Base-by-base conservation (phyloP, 2,888 invertebrate species). In the Sarcophaga rosellei region DNA sequence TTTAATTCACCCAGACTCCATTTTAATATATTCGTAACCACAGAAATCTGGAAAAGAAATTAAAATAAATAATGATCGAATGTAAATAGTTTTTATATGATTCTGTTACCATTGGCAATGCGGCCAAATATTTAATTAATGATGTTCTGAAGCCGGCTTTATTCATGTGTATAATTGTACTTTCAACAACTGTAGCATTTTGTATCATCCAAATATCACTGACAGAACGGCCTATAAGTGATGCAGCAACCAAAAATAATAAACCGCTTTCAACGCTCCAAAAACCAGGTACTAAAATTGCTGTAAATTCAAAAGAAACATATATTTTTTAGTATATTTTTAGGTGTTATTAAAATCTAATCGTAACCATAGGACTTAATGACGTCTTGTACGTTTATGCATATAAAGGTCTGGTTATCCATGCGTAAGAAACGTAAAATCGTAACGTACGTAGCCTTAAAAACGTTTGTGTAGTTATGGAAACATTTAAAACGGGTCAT, bases 141-240 rank as follows among this genome's bases (percentile, higher is more conserved):
- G 97, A 95, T 88, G 94, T 94, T 91, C 95, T 95, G 93, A 99
- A 99, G 85, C 96, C 94, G 10, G 94, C 92, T 86, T 95, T 95
- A 92, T 99, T 95, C 95, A 97, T 97, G 88, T 97, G 96, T 89
- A 99, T 98, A 88, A 99, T 99, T 6, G 98, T 96, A 92, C 98
- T 97, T 94, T 99, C 99, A 89, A 99, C 96, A 79, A 97, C 95
- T 2, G 99, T 99, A 15, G 97, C 97, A 92, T 97, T 98, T 91
- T 97, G 97, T 89, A 99, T 99, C 94, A 99, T 96, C 98, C 99
- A 99, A 76, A 99, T 95, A 93, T 99, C 99, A 91, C 99, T 99
- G 89, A 98, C 95, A 0, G 99, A 99, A 89, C 99, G 95, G 3
- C 97, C 96, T 25, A 99, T 95, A 63, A 99, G 94, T 5, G 98